phyloP scores from a whole-genome alignment of 2,888 invertebrate species.

The Drosophila bunnanda region DNA sequence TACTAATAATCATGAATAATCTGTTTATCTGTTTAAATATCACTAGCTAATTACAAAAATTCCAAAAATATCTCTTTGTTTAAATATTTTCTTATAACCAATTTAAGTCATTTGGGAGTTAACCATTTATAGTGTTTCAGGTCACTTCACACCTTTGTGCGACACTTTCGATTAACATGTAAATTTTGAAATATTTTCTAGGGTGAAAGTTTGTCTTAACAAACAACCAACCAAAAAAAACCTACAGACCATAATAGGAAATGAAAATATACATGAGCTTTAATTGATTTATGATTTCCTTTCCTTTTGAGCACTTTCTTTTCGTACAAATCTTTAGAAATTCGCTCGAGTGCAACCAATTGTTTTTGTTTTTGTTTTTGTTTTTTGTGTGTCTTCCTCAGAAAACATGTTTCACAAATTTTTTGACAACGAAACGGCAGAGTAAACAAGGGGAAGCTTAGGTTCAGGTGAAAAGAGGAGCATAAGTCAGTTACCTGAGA shows the following conservation, averaged over 20 bases:
- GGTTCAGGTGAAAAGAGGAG: background rate
- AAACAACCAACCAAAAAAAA: background rate
- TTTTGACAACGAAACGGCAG: conserved; percentile 64
- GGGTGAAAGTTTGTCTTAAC: conserved; percentile 12
- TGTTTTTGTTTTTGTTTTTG: conserved; percentile 45
- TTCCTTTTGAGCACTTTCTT: conserved; percentile 20
- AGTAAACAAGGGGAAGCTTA: conserved; percentile 10
- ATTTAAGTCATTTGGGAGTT: background rate
- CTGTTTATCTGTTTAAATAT: background rate
- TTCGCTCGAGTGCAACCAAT: conserved; percentile 26
- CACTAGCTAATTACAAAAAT: background rate
- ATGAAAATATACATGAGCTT: conserved; percentile 4
- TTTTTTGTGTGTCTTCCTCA: conserved; percentile 30
- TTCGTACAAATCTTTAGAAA: conserved; percentile 8
- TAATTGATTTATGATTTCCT: conserved; percentile 33
- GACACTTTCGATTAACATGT: conserved; percentile 25
- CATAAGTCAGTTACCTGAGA: conserved; percentile 39
- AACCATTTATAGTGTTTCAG: conserved; percentile 11
- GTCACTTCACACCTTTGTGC: conserved; percentile 30
- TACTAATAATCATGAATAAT: background rate
- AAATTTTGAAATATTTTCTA: background rate
- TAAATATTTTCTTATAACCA: background rate
- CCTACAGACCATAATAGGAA: background rate
- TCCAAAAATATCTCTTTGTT: background rate
- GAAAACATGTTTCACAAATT: conserved; percentile 56